phyloP scores from a whole-genome alignment of 1,140 invertebrate species.

The Nasonia vitripennis region DNA sequence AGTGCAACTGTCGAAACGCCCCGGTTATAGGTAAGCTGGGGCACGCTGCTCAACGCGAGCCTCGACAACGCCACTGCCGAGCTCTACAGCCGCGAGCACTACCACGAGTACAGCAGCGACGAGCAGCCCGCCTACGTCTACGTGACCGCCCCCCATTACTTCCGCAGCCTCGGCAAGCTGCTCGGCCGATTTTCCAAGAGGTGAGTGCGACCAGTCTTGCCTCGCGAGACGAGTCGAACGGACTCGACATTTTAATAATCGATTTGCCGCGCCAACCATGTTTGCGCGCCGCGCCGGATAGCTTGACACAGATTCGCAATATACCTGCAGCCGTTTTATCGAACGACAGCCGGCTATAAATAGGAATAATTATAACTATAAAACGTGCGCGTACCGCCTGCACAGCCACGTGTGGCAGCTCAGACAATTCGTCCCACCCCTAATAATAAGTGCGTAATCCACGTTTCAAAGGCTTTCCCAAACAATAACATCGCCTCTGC shows the following conservation, averaged over 20 bases:
- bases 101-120: constrained; percentile 54
- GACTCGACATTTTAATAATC: too few relatives aligned
- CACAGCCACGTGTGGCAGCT: too few relatives aligned
- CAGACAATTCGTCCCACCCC: too few relatives aligned
- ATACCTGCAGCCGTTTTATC: not conserved
- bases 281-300: not conserved
- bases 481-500: too few relatives aligned
- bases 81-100: constrained; percentile 57
- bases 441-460: too few relatives aligned
- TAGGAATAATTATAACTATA: not conserved
- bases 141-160: constrained; percentile 67
- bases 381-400: not conserved
- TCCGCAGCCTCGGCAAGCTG: constrained; percentile 66
- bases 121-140: constrained; percentile 67
- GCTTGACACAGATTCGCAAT: not conserved
- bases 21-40: constrained; percentile 62
- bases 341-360: constrained; percentile 5
- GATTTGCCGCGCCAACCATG: too few relatives aligned
- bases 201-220: constrained; percentile 51
- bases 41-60: constrained; percentile 65
- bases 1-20: too few relatives aligned
- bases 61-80: constrained; percentile 60
- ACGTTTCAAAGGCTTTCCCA: too few relatives aligned
- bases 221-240: too few relatives aligned
- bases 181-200: constrained; percentile 67